These are phyloP conservation scores for Maniola hyperantus DNA, from an alignment of 2,888 invertebrate species.

Conservation along the genomic window DNA sequence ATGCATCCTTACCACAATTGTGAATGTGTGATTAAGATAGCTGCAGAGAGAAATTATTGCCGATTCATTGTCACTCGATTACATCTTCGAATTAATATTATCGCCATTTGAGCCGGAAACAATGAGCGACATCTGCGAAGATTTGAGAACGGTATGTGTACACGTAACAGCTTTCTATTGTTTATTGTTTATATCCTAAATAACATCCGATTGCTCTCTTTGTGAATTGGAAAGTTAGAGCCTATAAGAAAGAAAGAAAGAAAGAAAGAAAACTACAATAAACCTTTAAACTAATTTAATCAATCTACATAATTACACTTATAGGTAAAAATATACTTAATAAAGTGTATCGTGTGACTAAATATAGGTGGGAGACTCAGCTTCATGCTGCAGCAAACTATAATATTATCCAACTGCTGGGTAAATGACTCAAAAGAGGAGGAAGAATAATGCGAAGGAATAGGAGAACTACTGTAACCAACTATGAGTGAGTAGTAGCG, in stretches of 20 bases:
- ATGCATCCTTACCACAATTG: too few species aligned
- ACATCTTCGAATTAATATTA: conserved; percentile 24
- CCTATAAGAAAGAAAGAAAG: too few species aligned
- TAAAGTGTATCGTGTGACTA: too few species aligned
- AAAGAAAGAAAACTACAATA: too few species aligned
- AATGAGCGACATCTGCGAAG: conserved; percentile 25
- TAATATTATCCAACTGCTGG: not conserved
- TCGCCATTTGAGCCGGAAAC: conserved; percentile 33
- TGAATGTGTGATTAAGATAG: conserved; percentile 4
- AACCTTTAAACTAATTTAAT: too few species aligned
- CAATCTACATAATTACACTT: too few species aligned
- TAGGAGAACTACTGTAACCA: too few species aligned
- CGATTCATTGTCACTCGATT: conserved; percentile 22
- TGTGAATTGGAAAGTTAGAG: not conserved
- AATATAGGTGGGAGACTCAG: too few species aligned
- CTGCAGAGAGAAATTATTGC: conserved; percentile 10
- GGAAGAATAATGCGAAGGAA: too few species aligned
- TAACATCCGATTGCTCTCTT: not conserved
- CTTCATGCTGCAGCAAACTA: too few species aligned
- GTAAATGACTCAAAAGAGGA: not conserved
- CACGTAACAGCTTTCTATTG: conserved; percentile 59
- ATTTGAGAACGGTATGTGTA: conserved; percentile 24
- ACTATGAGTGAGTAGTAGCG: too few species aligned
- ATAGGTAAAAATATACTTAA: too few species aligned
- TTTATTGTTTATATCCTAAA: conserved; percentile 28